These are phyloP conservation scores for Drosophila ficusphila DNA, from an alignment of 1,140 invertebrate genomes.

Conservation along the genomic window DNA sequence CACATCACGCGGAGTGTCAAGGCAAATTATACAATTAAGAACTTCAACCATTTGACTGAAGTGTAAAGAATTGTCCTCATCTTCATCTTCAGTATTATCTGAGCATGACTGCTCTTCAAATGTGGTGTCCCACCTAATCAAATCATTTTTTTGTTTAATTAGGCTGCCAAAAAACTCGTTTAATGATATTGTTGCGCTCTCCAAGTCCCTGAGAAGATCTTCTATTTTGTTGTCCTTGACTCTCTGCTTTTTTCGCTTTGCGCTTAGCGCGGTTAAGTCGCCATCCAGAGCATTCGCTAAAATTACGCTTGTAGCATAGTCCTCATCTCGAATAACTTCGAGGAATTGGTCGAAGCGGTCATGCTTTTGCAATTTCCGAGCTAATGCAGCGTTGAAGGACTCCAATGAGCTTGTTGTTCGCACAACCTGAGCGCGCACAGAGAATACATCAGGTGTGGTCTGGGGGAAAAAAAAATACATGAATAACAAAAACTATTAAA, in stretches of 20 bases:
- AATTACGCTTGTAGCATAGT: not conserved
- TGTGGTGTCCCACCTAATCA: no score
- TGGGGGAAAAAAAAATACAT: not conserved
- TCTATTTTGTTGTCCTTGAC: not conserved
- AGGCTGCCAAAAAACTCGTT: no score
- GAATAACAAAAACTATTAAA: no score
- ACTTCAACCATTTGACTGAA: no score
- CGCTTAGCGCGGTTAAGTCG: not conserved
- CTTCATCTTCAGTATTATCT: no score
- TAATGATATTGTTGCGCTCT: no score
- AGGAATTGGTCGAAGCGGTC: not conserved
- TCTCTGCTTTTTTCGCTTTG: not conserved
- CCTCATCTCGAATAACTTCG: not conserved
- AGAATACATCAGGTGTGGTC: not conserved
- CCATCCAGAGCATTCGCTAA: not conserved
- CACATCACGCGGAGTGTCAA: no score
- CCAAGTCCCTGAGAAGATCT: not conserved
- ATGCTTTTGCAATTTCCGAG: not conserved
- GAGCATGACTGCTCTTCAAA: no score
- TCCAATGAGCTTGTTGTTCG: constrained; percentile 1
- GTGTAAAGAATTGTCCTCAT: no score
- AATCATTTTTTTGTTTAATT: no score
- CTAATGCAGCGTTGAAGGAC: not conserved
- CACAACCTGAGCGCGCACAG: not conserved
- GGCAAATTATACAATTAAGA: no score